Evolutionary conservation across 2,888 invertebrate genomes (phyloP), one percentile per base, ranked within the genome.

Genomic region (Spisula subtruncata): DNA sequence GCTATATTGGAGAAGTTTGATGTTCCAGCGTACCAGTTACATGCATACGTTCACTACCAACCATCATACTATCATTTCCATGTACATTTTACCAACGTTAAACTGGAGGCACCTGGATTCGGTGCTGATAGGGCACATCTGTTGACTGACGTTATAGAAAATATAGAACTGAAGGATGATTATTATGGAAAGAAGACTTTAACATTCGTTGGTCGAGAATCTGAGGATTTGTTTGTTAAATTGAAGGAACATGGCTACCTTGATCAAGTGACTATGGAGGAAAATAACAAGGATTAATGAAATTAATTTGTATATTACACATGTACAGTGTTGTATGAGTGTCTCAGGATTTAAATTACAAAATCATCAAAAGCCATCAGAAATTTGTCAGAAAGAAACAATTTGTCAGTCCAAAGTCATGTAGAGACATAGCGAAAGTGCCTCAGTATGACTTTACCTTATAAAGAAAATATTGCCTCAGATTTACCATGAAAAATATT

Each of bases 51-150:
- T 0, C 99, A 99, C 96, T 99, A 99, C 97, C 99, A 99, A 95
- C 99, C 99, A 0, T 98, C 99, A 0, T 99, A 99, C 97, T 99
- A 99, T 97, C 99, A 99, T 96, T 97, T 99, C 0, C 99, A 99
- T 96, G 97, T 99, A 0, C 99, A 99, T 97, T 98, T 99, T 95
- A 98, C 98, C 18, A 95, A 97, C 88, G 96, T 99, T 2, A 94
- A 93, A 51, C 94, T 95, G 83, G 96, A 96, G 18, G 95, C 96
- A 8, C 95, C 97, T 97, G 98, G 99, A 51, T 98, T 98, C 95
- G 98, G 98, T 97, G 98, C 98, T 20, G 99, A 99, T 96, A 98
- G 98, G 95, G 98, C 99, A 0, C 99, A 99, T 96, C 97, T 99
- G 88, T 97, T 99, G 18, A 98, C 98, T 81, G 98, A 98, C 12